Conservation (phyloP, 2,888 invertebrate species). For the Ophion costatus region DNA sequence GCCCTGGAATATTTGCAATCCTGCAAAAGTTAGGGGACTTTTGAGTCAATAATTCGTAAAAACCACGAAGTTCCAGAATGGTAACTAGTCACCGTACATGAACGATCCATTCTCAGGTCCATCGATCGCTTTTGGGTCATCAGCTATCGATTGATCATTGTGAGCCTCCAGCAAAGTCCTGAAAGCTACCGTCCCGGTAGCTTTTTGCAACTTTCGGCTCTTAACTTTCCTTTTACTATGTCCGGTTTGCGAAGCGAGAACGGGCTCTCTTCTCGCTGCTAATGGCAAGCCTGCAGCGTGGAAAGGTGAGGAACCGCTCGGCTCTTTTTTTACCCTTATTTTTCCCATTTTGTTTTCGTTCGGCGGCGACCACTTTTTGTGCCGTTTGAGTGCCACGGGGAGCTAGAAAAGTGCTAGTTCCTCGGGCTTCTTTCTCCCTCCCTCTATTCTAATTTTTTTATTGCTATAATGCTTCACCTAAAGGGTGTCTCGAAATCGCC, state of each 20-base stretch:
- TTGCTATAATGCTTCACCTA: background rate
- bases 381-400: slow-evolving; percentile 52
- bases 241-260: slow-evolving; percentile 20
- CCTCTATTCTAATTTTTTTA: background rate
- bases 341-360: slow-evolving; percentile 34
- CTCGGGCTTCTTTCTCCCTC: background rate
- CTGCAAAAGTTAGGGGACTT: too few relatives aligned
- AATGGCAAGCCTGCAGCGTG: slow-evolving; percentile 39
- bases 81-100: too few relatives aligned
- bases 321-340: slow-evolving; percentile 9
- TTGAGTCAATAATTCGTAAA: too few relatives aligned
- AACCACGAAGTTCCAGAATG: too few relatives aligned
- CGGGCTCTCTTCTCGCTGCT: slow-evolving; percentile 11
- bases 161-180: background rate
- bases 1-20: too few relatives aligned
- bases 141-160: background rate
- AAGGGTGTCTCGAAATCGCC: too few relatives aligned
- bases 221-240: slow-evolving; percentile 23
- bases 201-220: slow-evolving; percentile 18
- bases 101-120: background rate
- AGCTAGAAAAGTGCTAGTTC: slow-evolving; percentile 30
- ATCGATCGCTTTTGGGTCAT: background rate
- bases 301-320: slow-evolving; percentile 51
- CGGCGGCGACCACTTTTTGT: slow-evolving; percentile 42
- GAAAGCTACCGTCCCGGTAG: background rate